Conservation (phyloP, 2,797 vertebrate genomes). For the Myiothlypis chrysogaster region DNA sequence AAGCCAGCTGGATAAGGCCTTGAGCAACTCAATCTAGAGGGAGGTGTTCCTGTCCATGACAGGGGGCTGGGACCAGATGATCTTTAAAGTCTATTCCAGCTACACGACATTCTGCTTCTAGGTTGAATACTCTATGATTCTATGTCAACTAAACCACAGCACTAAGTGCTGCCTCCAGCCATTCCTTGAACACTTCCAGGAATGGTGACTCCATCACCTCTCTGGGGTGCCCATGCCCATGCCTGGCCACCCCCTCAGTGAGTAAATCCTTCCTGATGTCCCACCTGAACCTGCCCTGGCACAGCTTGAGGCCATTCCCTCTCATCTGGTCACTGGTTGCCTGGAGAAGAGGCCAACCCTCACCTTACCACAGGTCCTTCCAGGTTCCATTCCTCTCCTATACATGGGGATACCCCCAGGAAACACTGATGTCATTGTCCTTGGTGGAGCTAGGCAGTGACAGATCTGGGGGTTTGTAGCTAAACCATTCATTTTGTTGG, state of each 20-base stretch:
- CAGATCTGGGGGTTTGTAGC: background rate
- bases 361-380: background rate
- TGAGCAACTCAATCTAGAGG: background rate
- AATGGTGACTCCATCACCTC: background rate
- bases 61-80: background rate
- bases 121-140: background rate
- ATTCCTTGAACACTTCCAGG: background rate
- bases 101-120: background rate
- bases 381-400: background rate
- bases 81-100: background rate
- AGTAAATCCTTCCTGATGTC: background rate
- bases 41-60: background rate
- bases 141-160: background rate
- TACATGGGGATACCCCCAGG: fast-evolving
- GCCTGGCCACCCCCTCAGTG: background rate
- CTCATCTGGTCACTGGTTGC: background rate
- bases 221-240: background rate
- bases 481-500: fast-evolving
- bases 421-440: fast-evolving
- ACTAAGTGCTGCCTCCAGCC: background rate
- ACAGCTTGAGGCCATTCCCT: background rate
- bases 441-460: fast-evolving
- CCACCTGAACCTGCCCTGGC: background rate
- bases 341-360: fast-evolving
- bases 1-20: background rate